Percentiles rank a stretch among this genome's conserved stretches.
phyloP scores from a whole-genome alignment of 2,113 vertebrate species.

The Hucho hucho region DNA sequence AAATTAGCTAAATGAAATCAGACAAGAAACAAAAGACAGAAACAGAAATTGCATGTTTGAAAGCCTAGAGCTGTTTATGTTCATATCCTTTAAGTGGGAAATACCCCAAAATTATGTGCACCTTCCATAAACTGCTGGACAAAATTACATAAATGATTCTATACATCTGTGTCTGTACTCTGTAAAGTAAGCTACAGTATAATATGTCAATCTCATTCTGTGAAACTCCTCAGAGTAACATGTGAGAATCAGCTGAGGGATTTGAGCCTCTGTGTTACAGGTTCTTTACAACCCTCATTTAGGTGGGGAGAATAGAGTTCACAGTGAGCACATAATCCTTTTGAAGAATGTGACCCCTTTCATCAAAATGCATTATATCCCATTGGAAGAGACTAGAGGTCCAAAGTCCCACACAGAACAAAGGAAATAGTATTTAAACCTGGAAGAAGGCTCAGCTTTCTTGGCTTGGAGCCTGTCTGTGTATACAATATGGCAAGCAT shows the following conservation, averaged over 20 bases:
- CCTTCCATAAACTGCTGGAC: background rate
- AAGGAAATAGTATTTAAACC: slow-evolving; percentile 25
- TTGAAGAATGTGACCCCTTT: slow-evolving; percentile 66
- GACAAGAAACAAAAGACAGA: background rate
- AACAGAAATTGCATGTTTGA: background rate
- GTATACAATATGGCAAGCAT: slow-evolving; percentile 7
- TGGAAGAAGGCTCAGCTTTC: slow-evolving; percentile 8
- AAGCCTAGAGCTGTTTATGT: background rate
- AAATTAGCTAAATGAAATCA: background rate
- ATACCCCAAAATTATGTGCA: background rate
- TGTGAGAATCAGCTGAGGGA: slow-evolving; percentile 73
- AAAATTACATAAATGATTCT: background rate
- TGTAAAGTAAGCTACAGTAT: background rate
- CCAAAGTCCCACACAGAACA: slow-evolving; percentile 37
- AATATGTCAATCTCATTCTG: slow-evolving; percentile 14
- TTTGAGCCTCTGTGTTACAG: slow-evolving; percentile 41
- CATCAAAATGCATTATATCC: slow-evolving; percentile 34
- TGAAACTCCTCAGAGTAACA: slow-evolving; percentile 44
- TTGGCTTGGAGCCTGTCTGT: background rate
- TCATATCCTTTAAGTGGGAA: background rate
- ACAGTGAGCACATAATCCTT: slow-evolving; percentile 59
- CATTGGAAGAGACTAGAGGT: slow-evolving; percentile 3
- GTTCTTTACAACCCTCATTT: slow-evolving; percentile 46
- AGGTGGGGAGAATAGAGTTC: slow-evolving; percentile 27
- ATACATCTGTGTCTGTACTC: background rate